Evolutionary conservation across 2,888 invertebrate genomes (phyloP).

Genomic region (Drosophila nigritarsus): DNA sequence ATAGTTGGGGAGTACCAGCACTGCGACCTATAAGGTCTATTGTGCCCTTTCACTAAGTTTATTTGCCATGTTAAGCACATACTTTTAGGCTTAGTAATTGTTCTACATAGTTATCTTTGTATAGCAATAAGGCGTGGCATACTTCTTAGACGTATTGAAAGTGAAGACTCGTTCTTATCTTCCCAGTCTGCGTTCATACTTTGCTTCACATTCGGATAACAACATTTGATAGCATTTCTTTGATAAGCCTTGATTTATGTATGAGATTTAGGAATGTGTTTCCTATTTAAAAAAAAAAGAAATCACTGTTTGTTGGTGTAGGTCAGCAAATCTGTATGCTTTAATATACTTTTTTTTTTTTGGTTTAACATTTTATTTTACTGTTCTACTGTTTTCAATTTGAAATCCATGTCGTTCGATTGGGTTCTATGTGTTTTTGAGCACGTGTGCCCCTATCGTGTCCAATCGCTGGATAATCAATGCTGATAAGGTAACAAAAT

Average conservation of each 20-base stretch:
- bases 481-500: slow-evolving; percentile 43
- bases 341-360: not conserved
- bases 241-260: not conserved
- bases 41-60: no score
- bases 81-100: slow-evolving; percentile 2
- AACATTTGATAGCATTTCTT: not conserved
- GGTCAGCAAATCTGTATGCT: slow-evolving; percentile 18
- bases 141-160: slow-evolving; percentile 1
- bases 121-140: slow-evolving; percentile 1
- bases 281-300: not conserved
- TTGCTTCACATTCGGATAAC: not conserved
- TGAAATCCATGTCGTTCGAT: not conserved
- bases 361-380: not conserved
- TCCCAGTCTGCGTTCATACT: no score
- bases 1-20: no score
- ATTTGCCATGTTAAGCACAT: not conserved
- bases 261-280: not conserved
- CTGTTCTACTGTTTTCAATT: not conserved
- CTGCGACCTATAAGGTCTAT: no score
- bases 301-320: slow-evolving; percentile 18
- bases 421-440: not conserved
- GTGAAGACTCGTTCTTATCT: not conserved
- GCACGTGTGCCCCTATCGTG: slow-evolving; percentile 19
- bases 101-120: not conserved
- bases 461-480: slow-evolving; percentile 55